Evolutionary conservation across 2,888 invertebrate genomes (phyloP), one percentile per base, ranked within the genome.

Genomic region (Ormyrus labotus): DNA sequence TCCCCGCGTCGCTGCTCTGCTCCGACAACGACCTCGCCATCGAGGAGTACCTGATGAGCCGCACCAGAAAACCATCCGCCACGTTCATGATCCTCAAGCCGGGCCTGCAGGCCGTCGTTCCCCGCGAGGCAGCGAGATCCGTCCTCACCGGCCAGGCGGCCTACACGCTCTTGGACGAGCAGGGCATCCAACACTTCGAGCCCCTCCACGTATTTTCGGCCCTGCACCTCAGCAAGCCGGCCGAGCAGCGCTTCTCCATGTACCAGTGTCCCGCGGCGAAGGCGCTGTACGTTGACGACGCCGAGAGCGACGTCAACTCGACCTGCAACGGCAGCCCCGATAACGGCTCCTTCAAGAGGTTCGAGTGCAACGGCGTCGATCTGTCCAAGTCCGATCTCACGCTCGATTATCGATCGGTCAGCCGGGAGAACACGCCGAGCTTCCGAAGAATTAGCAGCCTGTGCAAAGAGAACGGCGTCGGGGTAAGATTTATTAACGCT

Each of bases 101-200:
- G 86, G 94, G 95, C 6, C 89, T 95, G 61, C 95, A 96, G 88
- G 95, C 95, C 0, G 95, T 96, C 2, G 94, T 96, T 5, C 96
- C 96, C 0, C 93, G 95, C 73, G 96, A 96, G 89, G 94, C 95
- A 0, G 94, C 95, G 76, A 92, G 95, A 53, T 94, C 94, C 19
- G 95, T 96, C 1, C 90, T 96, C 9, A 94, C 95, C 0, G 96
- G 96, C 4, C 93, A 95, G 90, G 93, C 95, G 0, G 93, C 95
- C 1, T 96, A 96, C 87, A 94, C 95, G 10, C 93, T 96, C 8
- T 92, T 96, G 5, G 96, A 96, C 85, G 96, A 96, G 89, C 93
- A 92, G 83, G 96, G 96, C 47, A 94, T 96, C 55, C 93, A 93
- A 78, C 94, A 94, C 86, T 96, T 96, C 87, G 95, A 95, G 87